phyloP scores from a whole-genome alignment of 2,888 invertebrate genomes.

The Sminthurides aquaticus region DNA sequence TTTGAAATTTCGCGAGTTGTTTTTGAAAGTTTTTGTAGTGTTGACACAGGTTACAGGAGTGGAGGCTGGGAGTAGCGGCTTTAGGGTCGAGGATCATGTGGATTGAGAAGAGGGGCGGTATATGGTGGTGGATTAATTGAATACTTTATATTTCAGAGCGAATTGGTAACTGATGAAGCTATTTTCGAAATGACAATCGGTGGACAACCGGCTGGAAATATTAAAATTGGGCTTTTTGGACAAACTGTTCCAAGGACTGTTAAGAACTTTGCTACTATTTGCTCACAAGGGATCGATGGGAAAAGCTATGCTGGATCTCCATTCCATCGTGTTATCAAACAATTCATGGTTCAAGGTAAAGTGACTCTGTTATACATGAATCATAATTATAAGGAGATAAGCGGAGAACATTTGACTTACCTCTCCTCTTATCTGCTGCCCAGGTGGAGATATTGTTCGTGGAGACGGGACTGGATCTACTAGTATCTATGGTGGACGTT shows the following conservation, averaged over 20 bases:
- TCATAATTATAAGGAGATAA: not conserved
- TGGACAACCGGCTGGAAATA: conserved; percentile 63
- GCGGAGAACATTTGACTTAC: not conserved
- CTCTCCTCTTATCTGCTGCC: conserved; percentile 35
- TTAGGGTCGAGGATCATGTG: no score
- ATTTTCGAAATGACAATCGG: conserved; percentile 72
- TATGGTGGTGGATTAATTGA: no score
- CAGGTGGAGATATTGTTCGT: conserved; percentile 75
- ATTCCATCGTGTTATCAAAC: conserved; percentile 78
- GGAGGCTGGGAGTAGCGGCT: no score
- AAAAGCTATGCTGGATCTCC: conserved; percentile 68
- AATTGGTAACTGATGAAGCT: conserved; percentile 66
- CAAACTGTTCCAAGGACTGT: conserved; percentile 76
- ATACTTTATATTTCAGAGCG: conserved; percentile 4
- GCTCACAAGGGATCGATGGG: conserved; percentile 65
- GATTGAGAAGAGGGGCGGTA: no score
- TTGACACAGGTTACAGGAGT: no score
- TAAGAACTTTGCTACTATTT: conserved; percentile 75
- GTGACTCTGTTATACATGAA: conserved; percentile 23
- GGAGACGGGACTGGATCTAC: conserved; percentile 75
- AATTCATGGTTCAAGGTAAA: conserved; percentile 86
- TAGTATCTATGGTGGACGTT: conserved; percentile 77
- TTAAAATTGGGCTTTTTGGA: conserved; percentile 83
- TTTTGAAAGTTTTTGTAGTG: no score
- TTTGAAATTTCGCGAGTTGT: no score